Conservation (phyloP, 2,113 vertebrate species). For the Larimichthys polyactis region DNA sequence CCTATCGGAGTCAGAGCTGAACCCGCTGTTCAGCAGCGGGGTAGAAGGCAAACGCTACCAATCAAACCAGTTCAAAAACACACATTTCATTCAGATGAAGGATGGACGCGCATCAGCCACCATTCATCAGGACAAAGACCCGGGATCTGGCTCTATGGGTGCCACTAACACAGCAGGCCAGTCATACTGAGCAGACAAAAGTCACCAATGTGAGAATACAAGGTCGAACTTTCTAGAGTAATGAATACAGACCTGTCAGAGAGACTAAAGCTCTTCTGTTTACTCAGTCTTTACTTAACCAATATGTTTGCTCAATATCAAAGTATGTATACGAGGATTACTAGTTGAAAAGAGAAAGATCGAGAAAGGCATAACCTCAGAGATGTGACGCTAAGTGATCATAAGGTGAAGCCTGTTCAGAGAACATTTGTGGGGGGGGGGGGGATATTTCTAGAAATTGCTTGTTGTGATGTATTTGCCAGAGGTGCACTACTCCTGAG, state of each 20-base stretch:
- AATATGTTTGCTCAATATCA: background rate
- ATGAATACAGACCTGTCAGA: background rate
- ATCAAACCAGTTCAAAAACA: background rate
- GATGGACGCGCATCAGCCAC: background rate
- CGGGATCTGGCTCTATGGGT: background rate
- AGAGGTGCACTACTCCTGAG: slow-evolving; percentile 39
- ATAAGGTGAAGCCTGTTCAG: background rate
- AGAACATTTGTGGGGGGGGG: background rate
- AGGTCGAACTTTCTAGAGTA: background rate
- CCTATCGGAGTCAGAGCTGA: background rate
- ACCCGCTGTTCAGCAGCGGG: background rate
- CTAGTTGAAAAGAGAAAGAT: background rate
- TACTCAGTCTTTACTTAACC: background rate
- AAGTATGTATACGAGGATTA: background rate
- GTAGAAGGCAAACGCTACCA: background rate
- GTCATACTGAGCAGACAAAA: background rate
- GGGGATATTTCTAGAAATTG: slow-evolving; percentile 41
- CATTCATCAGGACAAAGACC: background rate
- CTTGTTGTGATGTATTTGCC: slow-evolving; percentile 60
- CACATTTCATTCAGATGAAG: background rate
- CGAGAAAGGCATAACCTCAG: background rate
- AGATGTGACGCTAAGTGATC: background rate
- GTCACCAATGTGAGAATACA: background rate
- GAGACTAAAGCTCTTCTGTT: background rate
- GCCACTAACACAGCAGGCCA: background rate